These are phyloP conservation scores for Onychorhynchus coronatus DNA, from an alignment of 2,113 vertebrate species.

Conservation along the genomic window DNA sequence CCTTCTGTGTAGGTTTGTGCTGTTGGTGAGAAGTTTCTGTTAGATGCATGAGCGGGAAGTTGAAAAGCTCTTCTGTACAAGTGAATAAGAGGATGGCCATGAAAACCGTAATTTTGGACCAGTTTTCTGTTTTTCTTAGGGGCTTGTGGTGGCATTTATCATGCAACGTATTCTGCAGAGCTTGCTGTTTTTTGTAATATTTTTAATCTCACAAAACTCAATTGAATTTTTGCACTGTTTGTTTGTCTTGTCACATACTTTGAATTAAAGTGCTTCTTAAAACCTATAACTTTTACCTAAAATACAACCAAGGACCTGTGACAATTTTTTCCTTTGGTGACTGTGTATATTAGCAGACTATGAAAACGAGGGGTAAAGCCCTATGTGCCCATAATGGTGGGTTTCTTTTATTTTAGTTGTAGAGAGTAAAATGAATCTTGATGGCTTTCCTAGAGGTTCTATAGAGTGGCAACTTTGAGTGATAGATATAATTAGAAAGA, in stretches of 20 bases:
- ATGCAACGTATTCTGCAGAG: neutral
- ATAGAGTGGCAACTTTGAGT: neutral
- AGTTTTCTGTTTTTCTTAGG: slow-evolving; percentile 4
- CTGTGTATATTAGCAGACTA: neutral
- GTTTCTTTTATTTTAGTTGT: neutral
- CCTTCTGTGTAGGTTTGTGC: neutral
- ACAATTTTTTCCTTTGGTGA: neutral
- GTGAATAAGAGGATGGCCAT: neutral
- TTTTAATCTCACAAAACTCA: slow-evolving; percentile 29
- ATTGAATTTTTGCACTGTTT: slow-evolving; percentile 31
- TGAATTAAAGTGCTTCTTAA: slow-evolving; percentile 14
- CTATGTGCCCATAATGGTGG: neutral
- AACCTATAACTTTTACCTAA: neutral
- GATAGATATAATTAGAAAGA: neutral
- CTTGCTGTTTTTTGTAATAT: slow-evolving; percentile 23
- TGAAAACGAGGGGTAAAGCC: neutral
- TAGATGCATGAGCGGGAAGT: neutral
- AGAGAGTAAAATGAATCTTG: neutral
- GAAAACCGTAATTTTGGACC: neutral
- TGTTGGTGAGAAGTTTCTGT: neutral
- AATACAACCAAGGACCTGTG: neutral
- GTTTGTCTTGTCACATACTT: slow-evolving; percentile 20
- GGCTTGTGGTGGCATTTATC: slow-evolving; percentile 26
- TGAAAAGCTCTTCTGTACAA: neutral
- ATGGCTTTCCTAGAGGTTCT: neutral